Base-by-base conservation (phyloP, 2,113 vertebrate species). In the Chaetops frenatus region DNA sequence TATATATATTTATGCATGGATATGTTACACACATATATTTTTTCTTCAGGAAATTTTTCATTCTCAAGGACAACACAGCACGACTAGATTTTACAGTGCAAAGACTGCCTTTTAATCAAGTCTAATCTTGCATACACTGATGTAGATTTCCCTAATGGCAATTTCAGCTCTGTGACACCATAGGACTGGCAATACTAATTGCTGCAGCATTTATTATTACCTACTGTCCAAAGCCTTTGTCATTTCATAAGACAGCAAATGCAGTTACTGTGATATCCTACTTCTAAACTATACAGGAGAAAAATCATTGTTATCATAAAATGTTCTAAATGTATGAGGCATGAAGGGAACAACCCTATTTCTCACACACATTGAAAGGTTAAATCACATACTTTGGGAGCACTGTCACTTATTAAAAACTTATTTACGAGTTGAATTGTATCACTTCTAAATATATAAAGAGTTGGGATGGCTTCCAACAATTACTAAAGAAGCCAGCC, bases 401-500 rank as follows among this genome's bases (percentile, higher is more conserved):
- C 57, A 58, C 80, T 93, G 76, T 48, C 28, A 28, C 92, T 88
- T 81, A 81, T 94, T 95, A 93, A 94, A 90, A 88, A 94, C 94
- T 79, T 85, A 95, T 93, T 92, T 96, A 93, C 20, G 86, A 86
- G 72, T n/a, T 79, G 82, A 91, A 90, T 94, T 88, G 94, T 90
- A 95, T 86, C 82, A 62, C 80, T 94, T 83, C 92, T 95, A 96
- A 93, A 93, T 92, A 93, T 95, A 97, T 78, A 64, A 92, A 80
- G 80, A 93, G 57, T 88, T 94, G 90, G 94, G 92, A 92, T 79
- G 76, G 61, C 69, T 90, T 93, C 96, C 95, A 96, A 10, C 57
- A 79, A 84, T 81, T 72, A 71, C 81, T 76, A 27, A 95, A 94
- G 82, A 38, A 95, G 60, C 36, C 76, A 92, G 80, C 36, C 13